These are phyloP conservation scores for Noturus placidus DNA, from an alignment of 2,113 vertebrate genomes.

Conservation along the genomic window DNA sequence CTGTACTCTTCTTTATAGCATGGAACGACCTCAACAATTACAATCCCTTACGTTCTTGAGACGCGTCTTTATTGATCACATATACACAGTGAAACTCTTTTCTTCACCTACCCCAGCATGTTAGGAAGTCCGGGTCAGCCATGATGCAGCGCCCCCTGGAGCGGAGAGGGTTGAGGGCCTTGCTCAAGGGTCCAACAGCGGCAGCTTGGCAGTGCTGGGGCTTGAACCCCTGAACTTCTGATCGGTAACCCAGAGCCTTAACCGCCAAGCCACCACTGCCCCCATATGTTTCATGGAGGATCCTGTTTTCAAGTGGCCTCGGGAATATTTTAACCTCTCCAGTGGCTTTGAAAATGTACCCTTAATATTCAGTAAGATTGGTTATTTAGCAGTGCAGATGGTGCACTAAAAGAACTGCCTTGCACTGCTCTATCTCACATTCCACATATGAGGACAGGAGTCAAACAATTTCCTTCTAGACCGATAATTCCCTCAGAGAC, in stretches of 20 bases:
- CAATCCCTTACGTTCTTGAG: background rate
- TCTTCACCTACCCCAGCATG: no score
- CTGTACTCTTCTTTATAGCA: background rate
- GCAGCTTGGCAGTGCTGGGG: no score
- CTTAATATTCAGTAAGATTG: background rate
- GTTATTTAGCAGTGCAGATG: background rate
- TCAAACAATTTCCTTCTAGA: conserved; percentile 10
- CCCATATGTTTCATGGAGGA: background rate
- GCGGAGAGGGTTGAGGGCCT: no score
- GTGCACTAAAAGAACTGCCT: background rate
- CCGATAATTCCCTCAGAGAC: background rate
- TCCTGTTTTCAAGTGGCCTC: background rate
- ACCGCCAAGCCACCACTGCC: no score
- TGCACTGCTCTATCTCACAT: background rate
- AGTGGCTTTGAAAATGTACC: background rate
- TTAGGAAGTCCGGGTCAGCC: no score
- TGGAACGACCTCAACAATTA: background rate
- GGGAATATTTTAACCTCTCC: background rate
- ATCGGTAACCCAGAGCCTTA: no score
- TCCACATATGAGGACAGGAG: background rate
- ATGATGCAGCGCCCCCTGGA: no score
- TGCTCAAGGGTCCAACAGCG: no score
- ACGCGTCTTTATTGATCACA: no score
- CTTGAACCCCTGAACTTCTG: no score
- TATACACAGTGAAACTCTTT: no score